These are phyloP conservation scores for Phortica okadai DNA, from an alignment of 2,888 invertebrate species.

Conservation along the genomic window DNA sequence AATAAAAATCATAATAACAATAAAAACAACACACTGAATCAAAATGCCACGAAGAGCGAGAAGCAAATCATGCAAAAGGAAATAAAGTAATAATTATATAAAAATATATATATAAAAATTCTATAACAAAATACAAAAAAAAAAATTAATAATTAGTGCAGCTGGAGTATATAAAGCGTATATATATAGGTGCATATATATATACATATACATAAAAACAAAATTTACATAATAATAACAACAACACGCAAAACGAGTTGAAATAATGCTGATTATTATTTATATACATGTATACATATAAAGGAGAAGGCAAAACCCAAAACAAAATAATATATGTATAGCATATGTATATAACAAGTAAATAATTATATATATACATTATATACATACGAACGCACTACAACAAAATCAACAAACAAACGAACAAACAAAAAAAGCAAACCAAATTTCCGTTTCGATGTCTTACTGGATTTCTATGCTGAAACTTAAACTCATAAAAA, in stretches of 20 bases:
- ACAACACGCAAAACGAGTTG: constrained; percentile 6
- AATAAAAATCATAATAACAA: not conserved
- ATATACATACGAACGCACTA: constrained; percentile 23
- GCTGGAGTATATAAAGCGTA: constrained; percentile 27
- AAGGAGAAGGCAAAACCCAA: constrained; percentile 27
- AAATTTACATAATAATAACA: constrained; percentile 9
- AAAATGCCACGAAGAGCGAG: constrained; percentile 36
- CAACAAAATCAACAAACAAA: constrained; percentile 18
- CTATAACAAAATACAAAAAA: constrained; percentile 26
- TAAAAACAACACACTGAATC: not conserved
- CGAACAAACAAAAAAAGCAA: constrained; percentile 24
- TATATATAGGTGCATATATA: constrained; percentile 23
- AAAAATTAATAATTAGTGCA: constrained; percentile 23
- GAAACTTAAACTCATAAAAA: not conserved
- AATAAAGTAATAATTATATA: constrained; percentile 47
- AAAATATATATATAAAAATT: constrained; percentile 49
- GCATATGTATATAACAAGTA: constrained; percentile 40
- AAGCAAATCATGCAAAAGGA: constrained; percentile 46
- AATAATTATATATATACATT: constrained; percentile 35
- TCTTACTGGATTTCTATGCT: constrained; percentile 10
- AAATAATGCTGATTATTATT: constrained; percentile 39
- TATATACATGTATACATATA: constrained; percentile 41
- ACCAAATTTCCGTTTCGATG: not conserved
- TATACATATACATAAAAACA: constrained; percentile 31
- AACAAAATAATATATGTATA: constrained; percentile 21